phyloP scores from a whole-genome alignment of 1,140 invertebrate genomes.

The Caenorhabditis latens region DNA sequence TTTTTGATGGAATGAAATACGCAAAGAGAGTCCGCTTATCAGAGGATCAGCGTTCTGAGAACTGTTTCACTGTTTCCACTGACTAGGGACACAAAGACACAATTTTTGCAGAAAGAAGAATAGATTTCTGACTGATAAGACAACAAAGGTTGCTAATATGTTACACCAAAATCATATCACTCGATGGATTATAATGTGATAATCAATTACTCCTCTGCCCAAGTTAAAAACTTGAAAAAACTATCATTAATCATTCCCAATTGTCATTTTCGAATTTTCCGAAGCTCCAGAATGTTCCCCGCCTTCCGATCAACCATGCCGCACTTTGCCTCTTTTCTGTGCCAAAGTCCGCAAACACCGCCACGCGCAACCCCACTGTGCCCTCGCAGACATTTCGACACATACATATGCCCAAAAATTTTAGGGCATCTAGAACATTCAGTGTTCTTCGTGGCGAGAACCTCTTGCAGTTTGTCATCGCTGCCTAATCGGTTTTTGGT shows the following conservation, averaged over 20 bases:
- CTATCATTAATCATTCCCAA: too few relatives aligned
- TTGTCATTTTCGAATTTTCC: too few relatives aligned
- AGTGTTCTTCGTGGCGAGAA: slow-evolving; percentile 42
- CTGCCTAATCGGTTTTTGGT: slow-evolving; percentile 35
- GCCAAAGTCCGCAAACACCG: slow-evolving; percentile 22
- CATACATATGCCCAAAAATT: background rate
- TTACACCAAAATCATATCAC: background rate
- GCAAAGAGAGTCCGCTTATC: too few relatives aligned
- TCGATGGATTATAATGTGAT: too few relatives aligned
- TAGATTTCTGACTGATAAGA: slow-evolving; percentile 1
- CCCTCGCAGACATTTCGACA: background rate
- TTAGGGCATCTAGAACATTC: slow-evolving; percentile 39
- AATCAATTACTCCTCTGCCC: too few relatives aligned
- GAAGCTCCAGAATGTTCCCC: too few relatives aligned
- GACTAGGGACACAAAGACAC: too few relatives aligned
- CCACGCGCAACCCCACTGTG: background rate
- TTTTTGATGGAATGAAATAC: too few relatives aligned
- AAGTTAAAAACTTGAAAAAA: too few relatives aligned
- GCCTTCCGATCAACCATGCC: background rate
- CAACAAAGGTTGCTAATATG: background rate
- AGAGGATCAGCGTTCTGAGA: too few relatives aligned
- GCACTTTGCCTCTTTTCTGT: background rate
- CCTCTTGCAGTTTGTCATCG: background rate
- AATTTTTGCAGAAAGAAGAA: too few relatives aligned
- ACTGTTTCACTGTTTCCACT: too few relatives aligned